Conservation (phyloP, 2,888 invertebrate genomes). For the Acronicta leporina region DNA sequence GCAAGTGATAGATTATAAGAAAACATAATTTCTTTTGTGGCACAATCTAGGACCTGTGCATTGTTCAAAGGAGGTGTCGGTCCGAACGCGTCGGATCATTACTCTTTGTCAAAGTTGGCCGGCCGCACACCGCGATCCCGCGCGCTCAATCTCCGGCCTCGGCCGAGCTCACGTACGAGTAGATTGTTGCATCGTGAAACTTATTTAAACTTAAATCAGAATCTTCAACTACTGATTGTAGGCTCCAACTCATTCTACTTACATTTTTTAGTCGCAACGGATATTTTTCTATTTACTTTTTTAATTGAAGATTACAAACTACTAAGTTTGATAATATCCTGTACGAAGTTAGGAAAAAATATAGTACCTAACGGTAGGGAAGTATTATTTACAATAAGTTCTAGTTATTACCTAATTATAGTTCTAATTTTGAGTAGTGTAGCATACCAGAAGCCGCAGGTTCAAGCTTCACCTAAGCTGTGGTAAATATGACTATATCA, state of each 20-base stretch:
- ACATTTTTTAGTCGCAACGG: background rate
- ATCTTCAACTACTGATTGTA: constrained; percentile 51
- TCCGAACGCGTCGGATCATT: constrained; percentile 66
- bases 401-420: too few relatives aligned
- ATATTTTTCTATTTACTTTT: constrained; percentile 4
- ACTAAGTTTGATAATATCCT: too few relatives aligned
- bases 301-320: constrained; percentile 3
- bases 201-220: constrained; percentile 77
- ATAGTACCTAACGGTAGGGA: too few relatives aligned
- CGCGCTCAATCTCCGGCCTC: constrained; percentile 71
- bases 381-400: too few relatives aligned
- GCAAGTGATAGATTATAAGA: constrained; percentile 19
- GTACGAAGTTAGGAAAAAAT: too few relatives aligned
- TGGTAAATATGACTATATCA: too few relatives aligned
- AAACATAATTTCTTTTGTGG: constrained; percentile 35
- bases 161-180: constrained; percentile 57
- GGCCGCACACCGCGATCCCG: constrained; percentile 63
- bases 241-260: constrained; percentile 23
- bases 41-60: constrained; percentile 20
- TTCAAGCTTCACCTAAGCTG: too few relatives aligned
- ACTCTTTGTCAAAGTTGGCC: constrained; percentile 76
- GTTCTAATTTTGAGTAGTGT: too few relatives aligned
- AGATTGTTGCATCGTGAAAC: constrained; percentile 66
- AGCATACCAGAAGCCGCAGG: too few relatives aligned
- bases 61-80: constrained; percentile 54